Conservation (phyloP, 2,888 invertebrate species). For the Congeria kusceri region DNA sequence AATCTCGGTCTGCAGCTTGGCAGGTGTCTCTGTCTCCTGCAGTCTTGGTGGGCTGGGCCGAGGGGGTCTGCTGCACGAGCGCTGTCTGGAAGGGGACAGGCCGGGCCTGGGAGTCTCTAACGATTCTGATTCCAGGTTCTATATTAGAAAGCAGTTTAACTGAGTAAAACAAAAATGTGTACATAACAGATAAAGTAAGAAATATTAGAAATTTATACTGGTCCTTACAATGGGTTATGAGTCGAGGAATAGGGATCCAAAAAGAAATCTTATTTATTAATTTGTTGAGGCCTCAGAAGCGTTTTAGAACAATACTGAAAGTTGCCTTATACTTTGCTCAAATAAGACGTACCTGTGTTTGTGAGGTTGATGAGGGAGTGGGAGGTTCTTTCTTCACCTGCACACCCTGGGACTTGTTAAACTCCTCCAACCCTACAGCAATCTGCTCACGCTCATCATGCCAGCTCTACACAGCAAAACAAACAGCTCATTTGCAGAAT, state of each 20-base stretch:
- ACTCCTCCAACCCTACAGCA: constrained; percentile 38
- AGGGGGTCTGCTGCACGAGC: constrained; percentile 15
- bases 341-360: background rate
- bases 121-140: background rate
- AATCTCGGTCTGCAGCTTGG: constrained; percentile 6
- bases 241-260: no score
- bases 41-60: constrained; percentile 32
- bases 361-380: constrained; percentile 10
- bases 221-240: no score
- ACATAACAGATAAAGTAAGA: no score
- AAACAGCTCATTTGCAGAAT: background rate
- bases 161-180: no score
- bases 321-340: no score
- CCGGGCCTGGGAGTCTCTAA: background rate
- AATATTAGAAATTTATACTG: no score
- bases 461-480: constrained; percentile 45
- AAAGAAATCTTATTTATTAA: no score
- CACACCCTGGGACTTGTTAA: constrained; percentile 10
- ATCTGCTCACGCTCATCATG: constrained; percentile 55
- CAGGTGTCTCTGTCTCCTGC: constrained; percentile 1
- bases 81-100: background rate
- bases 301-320: no score
- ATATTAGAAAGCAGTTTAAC: no score
- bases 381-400: constrained; percentile 32
- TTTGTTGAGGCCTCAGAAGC: no score